Base-by-base conservation (phyloP, 92 coral and sea anemone species). In the Virgularia gustaviana region DNA sequence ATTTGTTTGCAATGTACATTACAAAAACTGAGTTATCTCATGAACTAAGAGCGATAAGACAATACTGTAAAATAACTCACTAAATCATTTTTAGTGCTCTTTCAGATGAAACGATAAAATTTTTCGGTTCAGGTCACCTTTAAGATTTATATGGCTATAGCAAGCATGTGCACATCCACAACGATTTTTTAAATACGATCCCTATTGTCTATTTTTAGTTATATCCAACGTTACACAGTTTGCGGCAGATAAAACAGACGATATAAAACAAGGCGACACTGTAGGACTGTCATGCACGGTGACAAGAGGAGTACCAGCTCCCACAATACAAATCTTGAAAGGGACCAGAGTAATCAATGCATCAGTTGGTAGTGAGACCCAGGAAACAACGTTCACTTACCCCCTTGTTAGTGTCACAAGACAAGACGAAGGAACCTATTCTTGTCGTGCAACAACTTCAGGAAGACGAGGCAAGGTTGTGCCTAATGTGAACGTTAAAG, bases 221-320 rank as follows among this genome's bases (percentile, higher is more conserved):
- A 43, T 68, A 28, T 47, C 60, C 43, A 68, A 68, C 35, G 41
- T 68, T 45, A 68, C 75, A 6, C 18, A 49, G 32, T 68, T 68
- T 68, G 51, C 47, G 36, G 30, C 75, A 32, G n/a, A 22, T 49
- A 33, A 10, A 9, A 47, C 34, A 7, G 16, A 13, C 29, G 45
- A 12, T n/a, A 52, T 11, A 28, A 22, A 11, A 52, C 29, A 68
- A 49, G 62, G 47, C 4, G 75, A 68, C 15, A 27, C 47, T 39
- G 55, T 68, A 22, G 35, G 44, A 28, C 47, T 68, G 7, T 68
- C 75, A 8, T 68, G 75, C 36, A 49, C 60, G n/a, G 55, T 55
- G 15, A 49, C 75, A 16, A 38, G 15, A 5, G 75, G 75, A 11
- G 42, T 25, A 31, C 75, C 75, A 47, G 30, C 45, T 32, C 60